Conservation (phyloP, 2,888 invertebrate species). For the Epsilonema sp. region DNA sequence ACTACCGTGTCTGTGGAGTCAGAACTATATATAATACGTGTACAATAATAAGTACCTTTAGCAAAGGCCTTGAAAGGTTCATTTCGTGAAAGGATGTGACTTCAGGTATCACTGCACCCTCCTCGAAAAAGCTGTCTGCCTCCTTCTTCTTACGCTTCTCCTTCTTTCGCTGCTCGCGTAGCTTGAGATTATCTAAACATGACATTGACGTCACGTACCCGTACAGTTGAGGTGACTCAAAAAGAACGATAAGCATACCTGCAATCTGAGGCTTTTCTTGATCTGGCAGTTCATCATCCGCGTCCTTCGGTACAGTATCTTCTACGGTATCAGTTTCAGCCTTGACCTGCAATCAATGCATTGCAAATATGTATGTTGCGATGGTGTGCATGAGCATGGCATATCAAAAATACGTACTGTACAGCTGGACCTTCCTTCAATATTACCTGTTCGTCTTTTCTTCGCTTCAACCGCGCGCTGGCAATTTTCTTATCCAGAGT, state of each 20-base stretch:
- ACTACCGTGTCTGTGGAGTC: neutral
- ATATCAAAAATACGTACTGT: neutral
- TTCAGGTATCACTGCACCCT: neutral
- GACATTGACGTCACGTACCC: too few relatives aligned
- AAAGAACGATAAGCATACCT: too few relatives aligned
- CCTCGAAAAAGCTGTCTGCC: neutral
- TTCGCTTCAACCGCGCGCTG: too few relatives aligned
- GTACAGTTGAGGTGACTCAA: too few relatives aligned
- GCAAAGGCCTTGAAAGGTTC: slow-evolving; percentile 77
- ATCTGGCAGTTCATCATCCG: neutral
- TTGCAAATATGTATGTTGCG: neutral
- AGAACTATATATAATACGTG: neutral
- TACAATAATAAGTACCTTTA: slow-evolving; percentile 43
- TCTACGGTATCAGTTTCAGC: neutral
- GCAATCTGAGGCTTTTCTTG: neutral
- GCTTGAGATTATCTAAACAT: too few relatives aligned
- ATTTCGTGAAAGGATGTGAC: slow-evolving; percentile 51
- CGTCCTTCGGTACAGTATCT: neutral
- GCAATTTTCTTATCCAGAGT: slow-evolving; percentile 6
- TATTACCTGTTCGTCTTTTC: too few relatives aligned
- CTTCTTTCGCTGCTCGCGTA: neutral
- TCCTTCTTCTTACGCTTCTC: neutral
- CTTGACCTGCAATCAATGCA: neutral
- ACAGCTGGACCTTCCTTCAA: neutral
- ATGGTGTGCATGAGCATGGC: neutral